phyloP scores from a whole-genome alignment of 1,140 invertebrate species.

The Branchinecta lynchi region DNA sequence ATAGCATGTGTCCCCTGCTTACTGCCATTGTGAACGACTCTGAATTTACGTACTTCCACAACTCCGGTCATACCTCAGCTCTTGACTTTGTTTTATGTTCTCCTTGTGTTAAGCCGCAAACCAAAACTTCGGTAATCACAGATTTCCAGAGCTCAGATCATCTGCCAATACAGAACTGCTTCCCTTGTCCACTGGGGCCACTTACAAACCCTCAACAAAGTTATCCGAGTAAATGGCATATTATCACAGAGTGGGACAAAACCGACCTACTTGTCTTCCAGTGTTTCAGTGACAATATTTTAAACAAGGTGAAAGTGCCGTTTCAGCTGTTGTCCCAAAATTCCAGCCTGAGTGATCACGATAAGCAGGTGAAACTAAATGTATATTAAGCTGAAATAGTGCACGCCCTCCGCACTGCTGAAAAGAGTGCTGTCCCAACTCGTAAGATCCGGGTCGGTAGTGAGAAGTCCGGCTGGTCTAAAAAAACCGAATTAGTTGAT shows the following conservation, averaged over 20 bases:
- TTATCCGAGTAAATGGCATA: no score
- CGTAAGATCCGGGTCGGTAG: no score
- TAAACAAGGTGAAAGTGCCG: background rate
- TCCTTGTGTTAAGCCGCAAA: background rate
- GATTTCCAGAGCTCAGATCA: conserved; percentile 9
- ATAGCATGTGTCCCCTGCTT: background rate
- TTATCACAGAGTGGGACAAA: background rate
- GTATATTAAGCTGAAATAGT: no score
- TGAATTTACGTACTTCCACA: background rate
- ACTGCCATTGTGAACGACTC: background rate
- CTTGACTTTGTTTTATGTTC: background rate
- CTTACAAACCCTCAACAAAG: background rate
- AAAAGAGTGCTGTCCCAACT: no score
- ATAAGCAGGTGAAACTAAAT: no score
- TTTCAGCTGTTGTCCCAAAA: background rate
- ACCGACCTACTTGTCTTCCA: background rate
- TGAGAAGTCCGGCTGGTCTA: no score
- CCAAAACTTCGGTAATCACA: background rate
- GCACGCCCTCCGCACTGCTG: no score
- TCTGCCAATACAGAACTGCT: background rate
- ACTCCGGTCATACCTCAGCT: background rate
- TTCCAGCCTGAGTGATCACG: no score
- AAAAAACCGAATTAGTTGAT: no score
- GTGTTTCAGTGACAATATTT: conserved; percentile 7
- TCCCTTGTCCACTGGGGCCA: background rate